Base-by-base conservation (phyloP, 2,113 vertebrate genomes). In the Lagopus muta region DNA sequence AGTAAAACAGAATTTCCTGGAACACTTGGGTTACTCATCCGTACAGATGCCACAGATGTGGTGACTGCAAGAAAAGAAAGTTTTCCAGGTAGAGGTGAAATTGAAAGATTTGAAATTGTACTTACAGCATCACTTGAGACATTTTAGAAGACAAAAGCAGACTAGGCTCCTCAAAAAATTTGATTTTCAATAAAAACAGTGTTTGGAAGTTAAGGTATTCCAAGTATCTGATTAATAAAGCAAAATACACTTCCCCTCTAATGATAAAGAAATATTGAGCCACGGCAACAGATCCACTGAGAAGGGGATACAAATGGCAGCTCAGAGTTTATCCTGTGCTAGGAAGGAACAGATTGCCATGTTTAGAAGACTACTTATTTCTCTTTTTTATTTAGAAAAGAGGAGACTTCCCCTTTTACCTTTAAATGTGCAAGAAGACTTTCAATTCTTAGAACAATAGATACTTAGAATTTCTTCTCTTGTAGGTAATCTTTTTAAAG, bases 1-100 rank as follows among this genome's bases (percentile, higher is more conserved):
- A 98, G 95, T 24, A 99, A 96, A 93, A 99, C 98, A 4, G 97
- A 97, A 93, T 97, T 98, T 89, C 92, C 93, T 77, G 97, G 86
- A 48, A 92, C 78, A 47, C 88, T 90, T 72, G 97, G 97, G 93
- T 95, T 15, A 92, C 94, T 61, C 95, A 97, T 96, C 24, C 97
- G 96, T 76, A 96, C 97, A 85, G 97, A 78, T 7, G 64, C 75
- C 71, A 97, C 87, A 85, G 98, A 92, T 12, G 96, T 55, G 25
- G 93, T 90, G 48, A 98, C 88, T 38, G 96, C 9, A 6, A 98
- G 81, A 88, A 97, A 97, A 87, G 97, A 95, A 36, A 97, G 69
- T 25, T 93, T 80, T 69, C 96, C 98, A 58, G 98, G 97, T 93
- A 97, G 85, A 93, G 89, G 15, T 43, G 97, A 97, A 95, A 98